phyloP scores from a whole-genome alignment of 2,113 vertebrate genomes.

The Piprites chloris region DNA sequence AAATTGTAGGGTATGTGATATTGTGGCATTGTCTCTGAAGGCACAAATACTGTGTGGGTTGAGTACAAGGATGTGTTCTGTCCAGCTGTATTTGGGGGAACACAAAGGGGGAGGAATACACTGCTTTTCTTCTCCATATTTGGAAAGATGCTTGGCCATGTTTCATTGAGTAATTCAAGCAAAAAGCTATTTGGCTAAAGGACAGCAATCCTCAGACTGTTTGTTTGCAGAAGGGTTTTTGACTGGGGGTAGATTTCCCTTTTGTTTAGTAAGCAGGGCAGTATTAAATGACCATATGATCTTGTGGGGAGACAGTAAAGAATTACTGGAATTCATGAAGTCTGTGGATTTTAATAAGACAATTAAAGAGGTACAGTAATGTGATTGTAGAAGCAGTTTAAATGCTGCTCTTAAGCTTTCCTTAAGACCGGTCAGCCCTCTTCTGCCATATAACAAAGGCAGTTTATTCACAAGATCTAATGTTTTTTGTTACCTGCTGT shows the following conservation, averaged over 20 bases:
- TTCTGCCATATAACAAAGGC: neutral
- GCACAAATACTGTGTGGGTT: constrained; percentile 26
- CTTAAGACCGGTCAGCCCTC: neutral
- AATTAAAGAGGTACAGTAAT: constrained; percentile 13
- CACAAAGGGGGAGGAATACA: neutral
- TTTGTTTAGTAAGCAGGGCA: constrained; percentile 36
- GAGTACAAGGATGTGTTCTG: neutral
- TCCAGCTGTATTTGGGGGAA: constrained; percentile 45
- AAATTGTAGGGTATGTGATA: constrained; percentile 35
- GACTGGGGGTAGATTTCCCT: constrained; percentile 3
- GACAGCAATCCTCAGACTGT: constrained; percentile 23
- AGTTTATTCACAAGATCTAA: neutral
- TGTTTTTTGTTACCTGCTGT: neutral
- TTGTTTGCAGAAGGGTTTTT: constrained; percentile 41
- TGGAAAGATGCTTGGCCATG: constrained; percentile 50
- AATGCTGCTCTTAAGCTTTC: neutral
- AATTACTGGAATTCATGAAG: constrained; percentile 33
- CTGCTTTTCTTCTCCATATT: constrained; percentile 49
- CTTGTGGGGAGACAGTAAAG: constrained; percentile 27
- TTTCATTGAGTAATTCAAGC: constrained; percentile 53
- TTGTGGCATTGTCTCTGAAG: neutral
- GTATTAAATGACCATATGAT: constrained; percentile 16
- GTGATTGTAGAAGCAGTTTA: neutral
- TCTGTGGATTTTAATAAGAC: constrained; percentile 31
- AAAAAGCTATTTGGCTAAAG: constrained; percentile 49